These are phyloP conservation scores for Myripristis jacobus DNA, from an alignment of 2,797 vertebrate species.

Conservation along the genomic window DNA sequence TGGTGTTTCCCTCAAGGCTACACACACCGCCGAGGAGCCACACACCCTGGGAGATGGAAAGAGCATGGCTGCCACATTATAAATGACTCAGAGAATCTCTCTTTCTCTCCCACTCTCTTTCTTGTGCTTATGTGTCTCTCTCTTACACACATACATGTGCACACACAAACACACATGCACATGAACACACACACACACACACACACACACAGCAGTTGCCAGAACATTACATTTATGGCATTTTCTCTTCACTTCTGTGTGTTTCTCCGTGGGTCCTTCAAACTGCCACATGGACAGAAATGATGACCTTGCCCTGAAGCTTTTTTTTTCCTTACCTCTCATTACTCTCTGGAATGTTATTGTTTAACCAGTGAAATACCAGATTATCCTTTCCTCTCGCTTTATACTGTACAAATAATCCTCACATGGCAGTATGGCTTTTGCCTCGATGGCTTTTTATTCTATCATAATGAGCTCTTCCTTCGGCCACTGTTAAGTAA, in stretches of 20 bases:
- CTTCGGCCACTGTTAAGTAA: slow-evolving; percentile 57
- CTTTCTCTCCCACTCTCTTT: slow-evolving; percentile 42
- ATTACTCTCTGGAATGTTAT: slow-evolving; percentile 45
- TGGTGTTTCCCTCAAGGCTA: slow-evolving; percentile 82
- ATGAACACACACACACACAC: not conserved
- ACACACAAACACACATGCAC: slow-evolving; percentile 13
- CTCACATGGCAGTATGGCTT: slow-evolving; percentile 48
- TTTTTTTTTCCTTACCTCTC: slow-evolving; percentile 60
- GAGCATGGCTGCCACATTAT: slow-evolving; percentile 72
- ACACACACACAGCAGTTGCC: slow-evolving; percentile 41
- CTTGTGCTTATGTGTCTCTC: slow-evolving; percentile 34
- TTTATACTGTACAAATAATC: slow-evolving; percentile 53
- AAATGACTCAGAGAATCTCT: slow-evolving; percentile 69
- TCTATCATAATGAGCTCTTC: slow-evolving; percentile 67
- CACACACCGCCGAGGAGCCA: slow-evolving; percentile 64
- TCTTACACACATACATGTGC: not conserved
- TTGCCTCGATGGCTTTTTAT: slow-evolving; percentile 40
- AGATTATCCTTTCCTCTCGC: slow-evolving; percentile 45
- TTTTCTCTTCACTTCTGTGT: not conserved
- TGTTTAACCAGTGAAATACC: slow-evolving; percentile 50
- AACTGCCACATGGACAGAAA: slow-evolving; percentile 55
- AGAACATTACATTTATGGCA: slow-evolving; percentile 62
- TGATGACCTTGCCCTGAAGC: slow-evolving; percentile 67
- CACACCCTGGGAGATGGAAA: slow-evolving; percentile 71
- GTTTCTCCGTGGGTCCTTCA: slow-evolving; percentile 37